Percentiles rank a stretch among this genome's conserved stretches.
These are phyloP conservation scores for Noctua fimbriata DNA, from an alignment of 2,888 invertebrate species.

Conservation along the genomic window DNA sequence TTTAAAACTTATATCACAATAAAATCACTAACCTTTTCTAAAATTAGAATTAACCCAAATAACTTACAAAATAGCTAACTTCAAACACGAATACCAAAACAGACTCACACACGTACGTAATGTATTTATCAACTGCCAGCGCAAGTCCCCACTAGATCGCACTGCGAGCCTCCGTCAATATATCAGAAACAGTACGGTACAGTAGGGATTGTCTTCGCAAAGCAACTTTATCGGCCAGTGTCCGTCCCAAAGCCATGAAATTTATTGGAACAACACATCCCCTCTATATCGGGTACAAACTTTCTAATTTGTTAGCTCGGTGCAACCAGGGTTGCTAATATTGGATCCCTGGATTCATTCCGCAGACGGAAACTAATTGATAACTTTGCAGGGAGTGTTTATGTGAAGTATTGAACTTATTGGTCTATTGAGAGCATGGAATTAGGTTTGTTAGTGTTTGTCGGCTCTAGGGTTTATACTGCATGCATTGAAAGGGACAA, in stretches of 20 bases:
- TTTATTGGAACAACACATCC: slow-evolving; percentile 75
- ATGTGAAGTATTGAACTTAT: slow-evolving; percentile 31
- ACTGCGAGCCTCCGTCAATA: slow-evolving; percentile 39
- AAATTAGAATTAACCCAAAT: no score
- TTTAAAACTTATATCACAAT: background rate
- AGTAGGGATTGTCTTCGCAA: slow-evolving; percentile 55
- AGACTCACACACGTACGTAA: slow-evolving; percentile 3
- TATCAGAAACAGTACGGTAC: slow-evolving; percentile 50
- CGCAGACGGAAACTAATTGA: slow-evolving; percentile 47
- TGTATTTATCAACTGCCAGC: slow-evolving; percentile 27
- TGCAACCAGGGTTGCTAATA: slow-evolving; percentile 58
- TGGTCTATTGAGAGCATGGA: slow-evolving; percentile 27
- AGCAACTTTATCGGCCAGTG: slow-evolving; percentile 63
- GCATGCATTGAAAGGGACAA: background rate
- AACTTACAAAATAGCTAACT: background rate
- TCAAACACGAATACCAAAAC: background rate
- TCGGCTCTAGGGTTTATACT: background rate
- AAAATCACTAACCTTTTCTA: background rate
- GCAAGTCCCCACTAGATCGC: slow-evolving; percentile 17
- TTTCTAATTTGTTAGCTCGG: slow-evolving; percentile 82
- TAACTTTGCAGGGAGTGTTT: slow-evolving; percentile 43
- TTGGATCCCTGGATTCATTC: slow-evolving; percentile 41
- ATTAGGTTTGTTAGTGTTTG: slow-evolving; percentile 2
- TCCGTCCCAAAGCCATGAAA: slow-evolving; percentile 66
- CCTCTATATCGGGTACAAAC: slow-evolving; percentile 72